A percentile compares a stretch with the other conserved stretches of the same genome.
Evolutionary conservation across 2,113 vertebrate genomes (phyloP).

Genomic region (Telmatochromis brichardi): DNA sequence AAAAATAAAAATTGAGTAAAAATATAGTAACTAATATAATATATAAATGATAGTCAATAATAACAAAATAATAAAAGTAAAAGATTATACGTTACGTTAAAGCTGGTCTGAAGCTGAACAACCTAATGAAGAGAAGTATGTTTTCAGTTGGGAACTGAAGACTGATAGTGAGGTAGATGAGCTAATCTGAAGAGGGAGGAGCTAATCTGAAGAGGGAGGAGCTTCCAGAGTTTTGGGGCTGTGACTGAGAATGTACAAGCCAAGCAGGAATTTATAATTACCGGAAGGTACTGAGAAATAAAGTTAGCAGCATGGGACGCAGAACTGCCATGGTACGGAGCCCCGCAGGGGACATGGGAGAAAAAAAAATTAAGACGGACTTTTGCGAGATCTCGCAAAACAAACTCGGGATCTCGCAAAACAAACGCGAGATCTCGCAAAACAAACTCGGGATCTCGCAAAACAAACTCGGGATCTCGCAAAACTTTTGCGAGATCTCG

Average conservation of each 20-base stretch:
- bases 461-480: too few species aligned
- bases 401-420: too few species aligned
- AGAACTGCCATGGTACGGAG: too few species aligned
- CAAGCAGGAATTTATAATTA: not conserved
- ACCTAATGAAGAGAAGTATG: not conserved
- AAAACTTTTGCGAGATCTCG: too few species aligned
- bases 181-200: not conserved
- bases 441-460: too few species aligned
- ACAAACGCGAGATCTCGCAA: too few species aligned
- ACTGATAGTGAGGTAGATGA: not conserved
- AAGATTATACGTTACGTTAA: fast-evolving
- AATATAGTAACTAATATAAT: not conserved
- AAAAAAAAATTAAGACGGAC: too few species aligned
- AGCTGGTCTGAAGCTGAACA: not conserved
- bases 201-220: not conserved
- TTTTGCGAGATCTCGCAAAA: too few species aligned
- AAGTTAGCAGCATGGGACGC: not conserved
- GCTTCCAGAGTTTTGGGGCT: not conserved
- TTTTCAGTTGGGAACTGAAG: not conserved
- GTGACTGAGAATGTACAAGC: not conserved
- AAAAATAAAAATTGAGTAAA: not conserved
- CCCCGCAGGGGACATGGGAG: too few species aligned
- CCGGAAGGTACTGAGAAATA: not conserved
- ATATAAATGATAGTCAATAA: not conserved
- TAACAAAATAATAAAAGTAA: not conserved